Evolutionary conservation across 1,140 invertebrate genomes (phyloP).

Genomic region (Wasmannia auropunctata): DNA sequence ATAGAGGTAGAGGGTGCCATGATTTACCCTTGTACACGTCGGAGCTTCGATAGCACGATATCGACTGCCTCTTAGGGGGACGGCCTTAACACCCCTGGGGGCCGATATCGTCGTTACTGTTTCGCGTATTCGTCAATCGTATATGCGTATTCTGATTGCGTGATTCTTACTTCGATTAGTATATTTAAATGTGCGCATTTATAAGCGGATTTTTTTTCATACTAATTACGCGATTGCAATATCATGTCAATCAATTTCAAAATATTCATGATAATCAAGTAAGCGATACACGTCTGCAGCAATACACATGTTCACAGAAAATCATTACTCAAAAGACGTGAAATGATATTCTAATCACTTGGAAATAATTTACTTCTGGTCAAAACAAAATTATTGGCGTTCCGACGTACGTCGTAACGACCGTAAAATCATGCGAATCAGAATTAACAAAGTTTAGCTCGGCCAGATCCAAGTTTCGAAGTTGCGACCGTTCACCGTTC

Average conservation of each 20-base stretch:
- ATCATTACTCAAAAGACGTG: neutral
- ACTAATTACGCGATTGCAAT: neutral
- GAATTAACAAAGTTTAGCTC: constrained; percentile 51
- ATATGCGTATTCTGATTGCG: neutral
- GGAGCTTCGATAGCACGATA: constrained; percentile 74
- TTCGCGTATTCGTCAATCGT: constrained; percentile 25
- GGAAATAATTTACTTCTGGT: neutral
- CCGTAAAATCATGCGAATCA: constrained; percentile 33
- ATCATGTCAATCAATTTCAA: neutral
- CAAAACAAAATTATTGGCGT: neutral
- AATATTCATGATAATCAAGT: neutral
- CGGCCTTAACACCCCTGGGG: constrained; percentile 37
- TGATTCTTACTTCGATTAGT: neutral
- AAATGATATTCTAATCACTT: neutral
- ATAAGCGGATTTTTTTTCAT: neutral
- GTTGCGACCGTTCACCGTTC: constrained; percentile 28
- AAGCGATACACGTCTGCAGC: too few relatives aligned
- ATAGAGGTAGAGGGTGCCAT: constrained; percentile 67
- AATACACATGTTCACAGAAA: too few relatives aligned
- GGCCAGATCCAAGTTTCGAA: constrained; percentile 46
- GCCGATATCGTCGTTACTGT: constrained; percentile 47
- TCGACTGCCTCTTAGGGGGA: constrained; percentile 71
- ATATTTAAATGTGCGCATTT: neutral
- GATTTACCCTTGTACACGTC: constrained; percentile 68
- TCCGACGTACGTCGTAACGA: neutral